phyloP scores from a whole-genome alignment of 64 coral and sea anemone genomes.

The Astreopora myriophthalma region DNA sequence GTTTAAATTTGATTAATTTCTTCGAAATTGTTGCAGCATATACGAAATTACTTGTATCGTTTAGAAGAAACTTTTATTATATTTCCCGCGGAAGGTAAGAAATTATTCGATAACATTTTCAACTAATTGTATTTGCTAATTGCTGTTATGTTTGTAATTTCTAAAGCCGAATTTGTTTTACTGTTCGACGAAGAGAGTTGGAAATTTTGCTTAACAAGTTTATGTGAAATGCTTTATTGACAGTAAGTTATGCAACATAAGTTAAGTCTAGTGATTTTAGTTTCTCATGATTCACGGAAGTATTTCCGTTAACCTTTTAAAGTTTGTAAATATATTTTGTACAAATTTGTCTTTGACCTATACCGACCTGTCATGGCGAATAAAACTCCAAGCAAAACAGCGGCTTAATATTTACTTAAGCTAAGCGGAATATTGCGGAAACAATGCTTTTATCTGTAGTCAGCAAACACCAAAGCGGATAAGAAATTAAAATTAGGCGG shows the following conservation, averaged over 20 bases:
- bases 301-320: slow-evolving; percentile 27
- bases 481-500: neutral
- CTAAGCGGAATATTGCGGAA: neutral
- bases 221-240: slow-evolving; percentile 9
- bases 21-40: neutral
- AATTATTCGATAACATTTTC: too few species aligned
- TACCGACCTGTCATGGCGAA: neutral
- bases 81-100: too few species aligned
- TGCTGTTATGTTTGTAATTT: too few species aligned
- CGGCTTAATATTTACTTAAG: slow-evolving; percentile 28
- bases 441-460: slow-evolving; percentile 9
- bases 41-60: too few species aligned
- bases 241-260: neutral
- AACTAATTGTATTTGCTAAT: too few species aligned
- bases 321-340: slow-evolving; percentile 47
- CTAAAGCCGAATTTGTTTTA: too few species aligned
- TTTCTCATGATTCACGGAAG: neutral
- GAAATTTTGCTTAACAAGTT: neutral
- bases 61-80: too few species aligned
- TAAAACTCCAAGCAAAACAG: slow-evolving; percentile 25
- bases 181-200: too few species aligned
- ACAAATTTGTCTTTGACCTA: slow-evolving; percentile 16
- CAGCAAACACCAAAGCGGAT: neutral
- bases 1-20: neutral
- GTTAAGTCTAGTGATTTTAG: neutral